Conservation (phyloP, 1,140 invertebrate species). For the Pristionchus pacificus region DNA sequence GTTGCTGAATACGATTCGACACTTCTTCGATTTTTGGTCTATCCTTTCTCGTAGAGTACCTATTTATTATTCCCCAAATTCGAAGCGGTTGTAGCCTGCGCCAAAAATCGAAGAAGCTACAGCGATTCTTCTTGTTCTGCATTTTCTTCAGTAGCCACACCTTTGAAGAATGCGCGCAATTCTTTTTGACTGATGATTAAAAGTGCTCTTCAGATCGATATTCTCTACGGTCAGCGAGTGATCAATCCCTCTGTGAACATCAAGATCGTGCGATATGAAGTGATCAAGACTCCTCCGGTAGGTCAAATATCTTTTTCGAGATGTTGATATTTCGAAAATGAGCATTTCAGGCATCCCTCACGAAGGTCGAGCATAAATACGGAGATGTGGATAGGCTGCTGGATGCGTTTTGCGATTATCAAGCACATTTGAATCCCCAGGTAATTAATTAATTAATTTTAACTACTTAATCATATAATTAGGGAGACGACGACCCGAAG, state of each 20-base stretch:
- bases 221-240: constrained; percentile 32
- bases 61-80: too few relatives aligned
- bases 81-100: too few relatives aligned
- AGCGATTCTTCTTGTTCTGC: too few relatives aligned
- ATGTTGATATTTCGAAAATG: not conserved
- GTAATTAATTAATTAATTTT: not conserved
- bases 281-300: constrained; percentile 38
- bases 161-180: not conserved
- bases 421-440: constrained; percentile 29
- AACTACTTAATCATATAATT: not conserved
- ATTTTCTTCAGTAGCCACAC: constrained; percentile 6
- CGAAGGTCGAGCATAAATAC: constrained; percentile 15
- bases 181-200: too few relatives aligned
- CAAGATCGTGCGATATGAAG: constrained; percentile 38
- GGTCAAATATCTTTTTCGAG: not conserved
- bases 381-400: constrained; percentile 39
- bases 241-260: constrained; percentile 37
- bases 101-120: too few relatives aligned
- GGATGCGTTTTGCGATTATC: constrained; percentile 39
- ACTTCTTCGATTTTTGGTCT: not conserved
- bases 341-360: constrained; percentile 22
- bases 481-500: constrained; percentile 30
- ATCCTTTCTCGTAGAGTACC: too few relatives aligned
- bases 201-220: constrained; percentile 32
- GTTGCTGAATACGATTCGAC: not conserved